Base-by-base conservation (phyloP, 2,888 invertebrate species). In the Bedellia somnulentella region DNA sequence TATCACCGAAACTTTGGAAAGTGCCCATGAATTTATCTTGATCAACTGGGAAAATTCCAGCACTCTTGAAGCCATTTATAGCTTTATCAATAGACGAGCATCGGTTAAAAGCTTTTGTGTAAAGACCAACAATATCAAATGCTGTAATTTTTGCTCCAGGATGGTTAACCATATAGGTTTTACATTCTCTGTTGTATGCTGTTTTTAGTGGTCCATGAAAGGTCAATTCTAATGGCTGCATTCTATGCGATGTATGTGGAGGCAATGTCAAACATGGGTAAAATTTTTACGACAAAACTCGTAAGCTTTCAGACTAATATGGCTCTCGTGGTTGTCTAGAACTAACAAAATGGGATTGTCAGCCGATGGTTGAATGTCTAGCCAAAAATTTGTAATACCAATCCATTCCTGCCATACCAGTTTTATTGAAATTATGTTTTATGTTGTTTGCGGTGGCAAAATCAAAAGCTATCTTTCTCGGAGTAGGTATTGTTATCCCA, bases 221-320 rank as follows among this genome's bases (percentile, higher is more conserved):
- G 10, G 40, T 32, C 5, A 44, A 27, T 27, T 49, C 46, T 18
- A 32, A 23, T 1, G 36, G 34, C 22, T 38, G 38, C 38, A 45
- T 13, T 18, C 34, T 30, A 30, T 51, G 49, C 21, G 45, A 45
- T 6, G 42, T 41, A 27, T 50, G 49, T 3, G 51, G 48, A 26
- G 49, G 49, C 12, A 49, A 32, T 10, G 44, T 40, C 5, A 52
- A 29, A 24, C 47, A 21, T 24, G 39, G 23, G 11, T 52, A 41
- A 43, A 35, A 36, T 46, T 39, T 12, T 43, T 32, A 28, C 40
- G 29, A 35, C 40, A 41, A 28, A 38, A 38, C 12, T 37, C 27
- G 29, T 38, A 34, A 32, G 36, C 34, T 12, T 31, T 35, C 11
- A 46, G 33, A 24, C 42, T 41, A 4, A 44, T 34, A 32, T 52